Evolutionary conservation across 2,888 invertebrate species (phyloP).

Genomic region (Dinocampus coccinellae): DNA sequence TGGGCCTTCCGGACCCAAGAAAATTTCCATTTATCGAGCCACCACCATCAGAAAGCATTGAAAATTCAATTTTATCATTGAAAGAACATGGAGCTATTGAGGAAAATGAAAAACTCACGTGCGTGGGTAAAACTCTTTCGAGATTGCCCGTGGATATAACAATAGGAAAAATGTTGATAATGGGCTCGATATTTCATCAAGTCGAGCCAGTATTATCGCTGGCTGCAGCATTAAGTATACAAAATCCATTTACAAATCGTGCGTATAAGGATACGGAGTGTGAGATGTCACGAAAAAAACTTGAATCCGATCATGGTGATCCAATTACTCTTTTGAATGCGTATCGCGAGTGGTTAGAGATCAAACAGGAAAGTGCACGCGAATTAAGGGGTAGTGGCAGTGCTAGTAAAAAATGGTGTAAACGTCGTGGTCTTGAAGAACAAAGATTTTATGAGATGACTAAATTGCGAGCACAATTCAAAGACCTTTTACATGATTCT

Average conservation of each 20-base stretch:
- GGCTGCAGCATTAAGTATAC: conserved; percentile 92
- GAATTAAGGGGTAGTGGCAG: conserved; percentile 57
- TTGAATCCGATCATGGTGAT: conserved; percentile 97
- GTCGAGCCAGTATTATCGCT: conserved; percentile 90
- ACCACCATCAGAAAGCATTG: conserved; percentile 87
- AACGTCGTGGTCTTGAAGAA: conserved; percentile 91
- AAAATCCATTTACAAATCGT: conserved; percentile 91
- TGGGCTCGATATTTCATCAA: conserved; percentile 91
- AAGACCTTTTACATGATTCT: conserved; percentile 82
- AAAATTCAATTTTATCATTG: conserved; percentile 86
- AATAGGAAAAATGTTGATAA: conserved; percentile 94
- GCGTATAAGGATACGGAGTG: conserved; percentile 89
- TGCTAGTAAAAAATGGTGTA: conserved; percentile 83
- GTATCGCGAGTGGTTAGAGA: conserved; percentile 89
- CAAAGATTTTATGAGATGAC: conserved; percentile 97
- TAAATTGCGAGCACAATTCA: conserved; percentile 91
- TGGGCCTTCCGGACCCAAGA: conserved; percentile 92
- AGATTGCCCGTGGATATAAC: conserved; percentile 94
- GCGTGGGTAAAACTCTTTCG: conserved; percentile 87
- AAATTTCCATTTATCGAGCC: conserved; percentile 96
- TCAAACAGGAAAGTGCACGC: conserved; percentile 74
- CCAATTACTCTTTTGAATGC: conserved; percentile 90
- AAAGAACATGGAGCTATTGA: conserved; percentile 90
- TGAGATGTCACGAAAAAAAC: conserved; percentile 80
- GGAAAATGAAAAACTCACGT: conserved; percentile 84